Conservation (phyloP, 2,797 vertebrate genomes). For the Pseudopleuronectes americanus region DNA sequence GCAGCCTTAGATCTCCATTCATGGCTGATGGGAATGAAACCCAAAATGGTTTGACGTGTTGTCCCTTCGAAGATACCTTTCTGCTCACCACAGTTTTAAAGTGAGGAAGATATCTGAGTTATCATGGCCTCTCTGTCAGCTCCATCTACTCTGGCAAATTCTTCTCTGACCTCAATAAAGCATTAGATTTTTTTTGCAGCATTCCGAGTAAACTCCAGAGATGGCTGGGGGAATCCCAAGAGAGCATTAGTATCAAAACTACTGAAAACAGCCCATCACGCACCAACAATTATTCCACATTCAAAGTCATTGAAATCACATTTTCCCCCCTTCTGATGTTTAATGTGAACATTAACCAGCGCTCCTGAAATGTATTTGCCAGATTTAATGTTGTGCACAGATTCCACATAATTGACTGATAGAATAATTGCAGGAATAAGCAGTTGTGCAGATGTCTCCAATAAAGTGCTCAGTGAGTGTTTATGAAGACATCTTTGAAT, state of each 20-base stretch:
- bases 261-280: not conserved
- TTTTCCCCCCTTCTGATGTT: not conserved
- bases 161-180: not conserved
- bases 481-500: conserved; percentile 24
- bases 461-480: not conserved
- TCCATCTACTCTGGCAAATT: not conserved
- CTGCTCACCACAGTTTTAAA: not conserved
- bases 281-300: not conserved
- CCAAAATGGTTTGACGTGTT: not conserved
- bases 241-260: not conserved
- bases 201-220: not conserved
- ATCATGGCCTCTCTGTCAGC: not conserved
- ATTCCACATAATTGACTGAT: not conserved
- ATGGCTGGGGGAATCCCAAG: not conserved
- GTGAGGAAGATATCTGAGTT: not conserved
- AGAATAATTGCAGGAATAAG: not conserved
- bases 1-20: not conserved
- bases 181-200: not conserved
- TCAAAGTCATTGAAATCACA: not conserved
- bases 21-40: too few relatives aligned
- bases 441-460: not conserved
- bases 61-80: not conserved
- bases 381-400: not conserved
- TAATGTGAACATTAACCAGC: not conserved
- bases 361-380: not conserved